Evolutionary conservation across 1,140 invertebrate genomes (phyloP).

Genomic region (Danaus melanippus): DNA sequence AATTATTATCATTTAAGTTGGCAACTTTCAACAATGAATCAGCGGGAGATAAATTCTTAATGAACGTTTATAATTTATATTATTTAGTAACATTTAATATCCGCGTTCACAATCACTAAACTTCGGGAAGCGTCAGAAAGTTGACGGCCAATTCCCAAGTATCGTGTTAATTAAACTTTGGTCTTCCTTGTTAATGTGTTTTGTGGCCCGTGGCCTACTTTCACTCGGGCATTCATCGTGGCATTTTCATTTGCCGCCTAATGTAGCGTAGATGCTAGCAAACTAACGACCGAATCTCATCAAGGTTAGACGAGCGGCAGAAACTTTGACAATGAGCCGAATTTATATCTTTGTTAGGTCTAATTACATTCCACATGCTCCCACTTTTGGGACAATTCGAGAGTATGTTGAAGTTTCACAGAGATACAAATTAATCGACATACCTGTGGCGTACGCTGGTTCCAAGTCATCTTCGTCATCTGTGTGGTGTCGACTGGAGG

Average conservation of each 20-base stretch:
- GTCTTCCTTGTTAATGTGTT: slow-evolving; percentile 19
- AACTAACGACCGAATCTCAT: slow-evolving; percentile 14
- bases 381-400: not conserved
- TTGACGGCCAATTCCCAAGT: slow-evolving; percentile 18
- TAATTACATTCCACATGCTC: slow-evolving; percentile 6
- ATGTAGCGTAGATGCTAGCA: slow-evolving; percentile 14
- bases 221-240: slow-evolving; percentile 13
- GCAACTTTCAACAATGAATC: no score
- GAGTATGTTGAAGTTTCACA: slow-evolving; percentile 1
- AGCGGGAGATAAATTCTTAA: no score
- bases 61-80: no score
- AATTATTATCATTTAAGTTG: no score
- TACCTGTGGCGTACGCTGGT: slow-evolving; percentile 70
- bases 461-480: slow-evolving; percentile 69
- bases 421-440: slow-evolving; percentile 8
- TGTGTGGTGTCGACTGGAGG: slow-evolving; percentile 58
- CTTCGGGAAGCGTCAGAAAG: slow-evolving; percentile 12
- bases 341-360: slow-evolving; percentile 1
- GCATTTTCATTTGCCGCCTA: slow-evolving; percentile 15
- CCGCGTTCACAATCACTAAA: slow-evolving; percentile 1
- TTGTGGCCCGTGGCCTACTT: slow-evolving; percentile 21
- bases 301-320: slow-evolving; percentile 8
- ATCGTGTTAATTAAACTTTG: slow-evolving; percentile 21
- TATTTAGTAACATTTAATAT: no score
- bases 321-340: slow-evolving; percentile 7